phyloP scores from a whole-genome alignment of 37 sponge, comb jelly and placozoan genomes.

The Tethya wilhelma region DNA sequence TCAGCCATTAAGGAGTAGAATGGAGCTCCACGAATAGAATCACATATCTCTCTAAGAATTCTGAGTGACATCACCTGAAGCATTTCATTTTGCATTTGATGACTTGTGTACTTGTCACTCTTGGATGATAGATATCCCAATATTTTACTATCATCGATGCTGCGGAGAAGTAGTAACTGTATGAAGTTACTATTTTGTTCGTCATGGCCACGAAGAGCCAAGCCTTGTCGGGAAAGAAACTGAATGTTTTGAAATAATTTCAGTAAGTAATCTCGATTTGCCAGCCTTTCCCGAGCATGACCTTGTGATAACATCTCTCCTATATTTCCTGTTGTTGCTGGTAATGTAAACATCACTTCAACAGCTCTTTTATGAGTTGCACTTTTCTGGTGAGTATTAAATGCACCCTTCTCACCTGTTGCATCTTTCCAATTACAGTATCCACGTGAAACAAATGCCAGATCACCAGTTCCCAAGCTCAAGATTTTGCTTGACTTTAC shows the following conservation, averaged over 20 bases:
- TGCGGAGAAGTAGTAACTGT: conserved; percentile 33
- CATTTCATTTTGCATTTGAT: conserved; percentile 30
- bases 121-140: conserved; percentile 3
- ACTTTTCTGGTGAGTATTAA: conserved; percentile 41
- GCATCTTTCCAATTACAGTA: conserved; percentile 58
- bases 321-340: conserved; percentile 49
- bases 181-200: conserved; percentile 36
- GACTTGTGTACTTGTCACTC: conserved; percentile 33
- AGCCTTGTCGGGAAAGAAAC: conserved; percentile 50
- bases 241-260: conserved; percentile 28
- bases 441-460: conserved; percentile 26
- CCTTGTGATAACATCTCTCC: conserved; percentile 44
- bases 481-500: conserved; percentile 21
- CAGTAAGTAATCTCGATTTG: conserved; percentile 25
- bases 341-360: conserved; percentile 48
- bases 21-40: conserved; percentile 17
- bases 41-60: conserved; percentile 31
- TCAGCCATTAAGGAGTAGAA: conserved; percentile 42
- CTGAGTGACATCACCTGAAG: conserved; percentile 8
- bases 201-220: conserved; percentile 47
- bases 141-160: conserved; percentile 25
- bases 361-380: conserved; percentile 52
- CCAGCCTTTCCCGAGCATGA: conserved; percentile 21
- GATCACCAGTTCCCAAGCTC: conserved; percentile 12
- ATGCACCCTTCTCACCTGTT: conserved; percentile 25